Evolutionary conservation across 2,113 vertebrate species (phyloP).

Genomic region (Microcebus murinus): DNA sequence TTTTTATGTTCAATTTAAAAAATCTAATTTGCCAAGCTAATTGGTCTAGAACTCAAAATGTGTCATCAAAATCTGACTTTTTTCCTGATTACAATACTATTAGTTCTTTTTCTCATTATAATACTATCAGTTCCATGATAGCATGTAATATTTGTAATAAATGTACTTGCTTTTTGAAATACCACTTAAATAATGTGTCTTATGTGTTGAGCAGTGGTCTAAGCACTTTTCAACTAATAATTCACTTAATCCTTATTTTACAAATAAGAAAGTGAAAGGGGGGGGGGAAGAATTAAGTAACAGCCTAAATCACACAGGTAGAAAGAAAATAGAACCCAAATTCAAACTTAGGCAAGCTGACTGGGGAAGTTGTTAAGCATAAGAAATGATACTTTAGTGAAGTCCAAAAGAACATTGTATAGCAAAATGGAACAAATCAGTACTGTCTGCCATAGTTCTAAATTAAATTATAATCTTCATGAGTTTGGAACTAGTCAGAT

Average conservation of each 20-base stretch:
- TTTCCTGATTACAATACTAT: fast-evolving
- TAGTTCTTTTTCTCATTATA: fast-evolving
- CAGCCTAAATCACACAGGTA: neutral
- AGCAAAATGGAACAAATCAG: neutral
- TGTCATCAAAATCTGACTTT: neutral
- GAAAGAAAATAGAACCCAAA: neutral
- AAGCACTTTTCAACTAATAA: neutral
- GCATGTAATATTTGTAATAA: neutral
- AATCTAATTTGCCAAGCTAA: neutral
- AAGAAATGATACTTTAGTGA: neutral
- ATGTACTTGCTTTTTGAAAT: neutral
- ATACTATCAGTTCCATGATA: neutral
- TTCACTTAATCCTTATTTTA: neutral
- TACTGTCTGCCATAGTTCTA: neutral
- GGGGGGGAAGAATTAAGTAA: neutral
- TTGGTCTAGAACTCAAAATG: neutral
- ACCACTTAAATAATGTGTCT: neutral
- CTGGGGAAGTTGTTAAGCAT: neutral
- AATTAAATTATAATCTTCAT: neutral
- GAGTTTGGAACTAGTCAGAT: neutral
- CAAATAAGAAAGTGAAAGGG: neutral
- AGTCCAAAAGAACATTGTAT: neutral
- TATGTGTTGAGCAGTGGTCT: neutral
- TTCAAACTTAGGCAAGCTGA: neutral
- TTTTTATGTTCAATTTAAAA: neutral